Base-by-base conservation (phyloP, 30 jellyfish, hydroid and myxozoan genomes). In the Mastigias papua region DNA sequence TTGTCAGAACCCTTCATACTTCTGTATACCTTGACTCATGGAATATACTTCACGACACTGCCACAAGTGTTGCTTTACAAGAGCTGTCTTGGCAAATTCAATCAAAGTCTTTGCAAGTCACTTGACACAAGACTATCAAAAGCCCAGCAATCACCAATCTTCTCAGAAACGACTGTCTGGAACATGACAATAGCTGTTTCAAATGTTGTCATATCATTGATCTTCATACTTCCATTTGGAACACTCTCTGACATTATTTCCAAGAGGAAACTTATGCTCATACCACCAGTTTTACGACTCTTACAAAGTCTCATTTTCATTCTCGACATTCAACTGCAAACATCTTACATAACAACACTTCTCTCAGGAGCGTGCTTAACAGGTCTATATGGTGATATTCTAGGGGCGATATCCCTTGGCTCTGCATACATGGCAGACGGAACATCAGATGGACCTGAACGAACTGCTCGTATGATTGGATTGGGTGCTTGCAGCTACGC, bases 191-290 rank as follows among this genome's bases (percentile, higher is more conserved):
- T 60, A 8, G 19, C 35, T 2, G 48, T 68, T 16, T 26, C 61
- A 23, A 20, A 32, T 23, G 11, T 33, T 61, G n/a, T 60, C 5
- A 64, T 69, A 21, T 58, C 79, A 31, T 6, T 78, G 34, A 19
- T 60, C 2, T 58, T n/a, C 49, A 78, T 78, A 50, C 67, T 78
- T 29, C 78, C 79, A 0, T 78, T 78, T 10, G 89, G 89, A 15
- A 19, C 89, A 37, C 25, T 61, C 34, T 61, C 79, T 10, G 89
- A 63, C 48, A 37, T 78, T 34, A 60, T 78, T 29, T 30, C 79
- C n/a, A 78, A 78, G 31, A 32, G n/a, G 79, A 78, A n/a, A 25
- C 89, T 78, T 2, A 23, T 78, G 71, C 63, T 60, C 25, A n/a
- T 78, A 6, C 89, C 89, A 10, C 78, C 89, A 16, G 34, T 34